phyloP scores from a whole-genome alignment of 2,888 invertebrate species.

The Thumatha senex region DNA sequence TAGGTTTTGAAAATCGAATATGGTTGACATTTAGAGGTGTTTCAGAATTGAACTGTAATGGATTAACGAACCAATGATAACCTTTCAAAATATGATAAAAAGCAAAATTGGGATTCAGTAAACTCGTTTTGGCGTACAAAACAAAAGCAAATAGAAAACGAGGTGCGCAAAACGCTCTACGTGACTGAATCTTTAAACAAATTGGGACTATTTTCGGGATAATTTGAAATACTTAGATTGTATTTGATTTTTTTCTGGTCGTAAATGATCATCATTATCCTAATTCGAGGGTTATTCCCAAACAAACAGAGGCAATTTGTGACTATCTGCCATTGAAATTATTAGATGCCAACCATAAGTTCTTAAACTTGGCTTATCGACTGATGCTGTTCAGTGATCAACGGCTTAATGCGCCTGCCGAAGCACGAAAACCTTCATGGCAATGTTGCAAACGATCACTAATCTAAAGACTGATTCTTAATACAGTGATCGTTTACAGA shows the following conservation, averaged over 20 bases:
- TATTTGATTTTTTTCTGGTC: neutral
- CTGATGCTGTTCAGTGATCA: no score
- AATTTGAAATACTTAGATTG: slow-evolving; percentile 5
- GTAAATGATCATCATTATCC: neutral
- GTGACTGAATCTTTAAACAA: slow-evolving; percentile 23
- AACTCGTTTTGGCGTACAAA: slow-evolving; percentile 22
- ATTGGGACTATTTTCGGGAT: slow-evolving; percentile 14
- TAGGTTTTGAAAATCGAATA: slow-evolving; percentile 6
- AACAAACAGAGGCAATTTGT: no score
- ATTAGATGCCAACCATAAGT: no score
- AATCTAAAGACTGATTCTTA: no score
- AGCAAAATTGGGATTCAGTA: slow-evolving; percentile 16
- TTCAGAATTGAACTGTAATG: neutral
- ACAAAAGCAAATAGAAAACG: slow-evolving; percentile 24
- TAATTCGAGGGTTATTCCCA: no score
- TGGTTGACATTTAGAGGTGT: neutral
- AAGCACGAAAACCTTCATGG: no score
- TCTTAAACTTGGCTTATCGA: no score
- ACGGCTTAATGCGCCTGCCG: neutral
- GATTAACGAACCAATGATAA: slow-evolving; percentile 2
- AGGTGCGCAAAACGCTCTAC: slow-evolving; percentile 25
- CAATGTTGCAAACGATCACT: no score
- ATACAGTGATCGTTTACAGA: no score
- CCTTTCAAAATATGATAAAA: slow-evolving; percentile 10
- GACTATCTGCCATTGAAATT: no score